phyloP scores from a whole-genome alignment of 30 jellyfish, hydroid and myxozoan species.

The Rhopilema esculentum region DNA sequence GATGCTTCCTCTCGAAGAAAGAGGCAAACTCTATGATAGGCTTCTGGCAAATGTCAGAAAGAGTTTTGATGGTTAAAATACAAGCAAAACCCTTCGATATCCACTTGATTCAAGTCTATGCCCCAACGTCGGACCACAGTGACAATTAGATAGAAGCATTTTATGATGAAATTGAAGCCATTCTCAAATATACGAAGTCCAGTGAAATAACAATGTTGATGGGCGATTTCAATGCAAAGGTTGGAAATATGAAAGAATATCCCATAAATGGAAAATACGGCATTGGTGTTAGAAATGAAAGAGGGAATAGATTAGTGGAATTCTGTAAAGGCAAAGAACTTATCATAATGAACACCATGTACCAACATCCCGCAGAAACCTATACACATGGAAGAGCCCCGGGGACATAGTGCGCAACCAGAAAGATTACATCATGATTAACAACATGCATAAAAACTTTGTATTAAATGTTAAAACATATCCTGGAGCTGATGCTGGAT shows the following conservation, averaged over 20 bases:
- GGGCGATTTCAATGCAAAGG: constrained; percentile 57
- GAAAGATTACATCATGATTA: constrained; percentile 34
- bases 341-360: too few relatives aligned
- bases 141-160: constrained; percentile 33
- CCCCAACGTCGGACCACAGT: constrained; percentile 31
- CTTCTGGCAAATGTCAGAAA: constrained; percentile 13
- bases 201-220: constrained; percentile 18
- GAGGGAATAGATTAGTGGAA: background rate
- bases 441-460: constrained; percentile 9
- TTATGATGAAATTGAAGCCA: constrained; percentile 14
- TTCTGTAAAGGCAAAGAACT: background rate
- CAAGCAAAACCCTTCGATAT: constrained; percentile 24
- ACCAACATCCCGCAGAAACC: too few relatives aligned
- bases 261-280: background rate
- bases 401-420: constrained; percentile 32
- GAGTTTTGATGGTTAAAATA: constrained; percentile 8
- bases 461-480: constrained; percentile 14
- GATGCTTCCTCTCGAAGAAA: background rate
- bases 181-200: constrained; percentile 14
- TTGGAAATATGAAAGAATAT: too few relatives aligned
- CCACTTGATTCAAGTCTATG: constrained; percentile 16
- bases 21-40: constrained; percentile 3
- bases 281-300: background rate
- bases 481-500: constrained; percentile 15
- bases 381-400: constrained; percentile 22